phyloP scores from a whole-genome alignment of 2,797 vertebrate species.

The Propithecus deckenii region DNA sequence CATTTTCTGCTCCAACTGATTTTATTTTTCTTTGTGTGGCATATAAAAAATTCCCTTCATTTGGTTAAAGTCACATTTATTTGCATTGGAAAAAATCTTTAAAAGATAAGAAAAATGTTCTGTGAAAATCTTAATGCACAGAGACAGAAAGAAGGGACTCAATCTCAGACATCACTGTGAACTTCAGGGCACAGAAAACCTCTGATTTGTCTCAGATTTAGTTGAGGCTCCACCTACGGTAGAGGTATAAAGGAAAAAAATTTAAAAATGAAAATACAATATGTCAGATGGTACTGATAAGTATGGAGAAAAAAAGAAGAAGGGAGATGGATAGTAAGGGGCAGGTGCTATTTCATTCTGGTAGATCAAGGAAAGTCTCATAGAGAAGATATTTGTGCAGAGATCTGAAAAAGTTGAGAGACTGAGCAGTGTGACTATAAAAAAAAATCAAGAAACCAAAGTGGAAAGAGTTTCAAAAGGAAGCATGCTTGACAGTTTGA shows the following conservation, averaged over 20 bases:
- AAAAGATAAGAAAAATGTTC: neutral
- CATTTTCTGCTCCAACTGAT: neutral
- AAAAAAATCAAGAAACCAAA: neutral
- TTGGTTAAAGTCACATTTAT: conserved; percentile 20
- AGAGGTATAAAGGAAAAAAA: neutral
- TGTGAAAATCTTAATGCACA: neutral
- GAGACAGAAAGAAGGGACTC: neutral
- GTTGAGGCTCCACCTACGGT: neutral
- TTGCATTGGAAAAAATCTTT: neutral
- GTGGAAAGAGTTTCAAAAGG: neutral
- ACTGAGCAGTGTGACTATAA: neutral
- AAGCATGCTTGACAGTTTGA: neutral
- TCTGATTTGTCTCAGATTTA: neutral
- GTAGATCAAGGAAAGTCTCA: neutral
- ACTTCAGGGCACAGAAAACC: neutral
- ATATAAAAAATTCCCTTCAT: conserved; percentile 24
- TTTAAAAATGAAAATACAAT: neutral
- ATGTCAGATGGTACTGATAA: neutral
- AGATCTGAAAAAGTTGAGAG: neutral
- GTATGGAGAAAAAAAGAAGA: neutral
- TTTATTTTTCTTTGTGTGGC: conserved; percentile 31
- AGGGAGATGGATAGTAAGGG: neutral
- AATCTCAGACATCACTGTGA: neutral
- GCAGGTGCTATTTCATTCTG: neutral
- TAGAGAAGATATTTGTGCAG: neutral